Percentiles rank a stretch among this genome's conserved stretches.
Evolutionary conservation across 2,888 invertebrate genomes (phyloP).

Genomic region (Branchellion lobata): DNA sequence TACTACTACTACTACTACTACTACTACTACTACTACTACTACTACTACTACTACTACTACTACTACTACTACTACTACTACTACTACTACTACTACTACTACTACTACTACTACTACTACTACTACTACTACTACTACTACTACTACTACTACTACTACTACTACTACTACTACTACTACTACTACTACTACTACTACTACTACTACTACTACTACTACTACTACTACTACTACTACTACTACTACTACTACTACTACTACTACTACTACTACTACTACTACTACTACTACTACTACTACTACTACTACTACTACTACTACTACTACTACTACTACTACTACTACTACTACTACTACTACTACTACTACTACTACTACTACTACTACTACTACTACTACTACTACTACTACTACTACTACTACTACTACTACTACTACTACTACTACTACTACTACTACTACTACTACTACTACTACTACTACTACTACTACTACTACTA

Average conservation of each 20-base stretch:
- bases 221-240: conserved; percentile 24
- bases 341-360: conserved; percentile 21
- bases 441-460: neutral
- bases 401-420: too few species aligned
- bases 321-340: neutral
- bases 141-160: conserved; percentile 11
- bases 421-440: conserved; percentile 3
- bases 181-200: conserved; percentile 16
- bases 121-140: conserved; percentile 2
- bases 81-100: conserved; percentile 25
- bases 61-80: conserved; percentile 11
- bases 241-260: conserved; percentile 29
- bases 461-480: neutral
- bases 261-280: conserved; percentile 29
- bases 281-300: conserved; percentile 29
- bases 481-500: conserved; percentile 3
- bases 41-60: conserved; percentile 29
- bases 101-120: conserved; percentile 25
- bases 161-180: conserved; percentile 16
- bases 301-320: neutral
- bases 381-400: neutral
- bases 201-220: conserved; percentile 24
- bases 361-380: conserved; percentile 24
- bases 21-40: conserved; percentile 25
- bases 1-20: conserved; percentile 21